Base-by-base conservation (phyloP, 2,888 invertebrate genomes). In the Orthosia cruda region DNA sequence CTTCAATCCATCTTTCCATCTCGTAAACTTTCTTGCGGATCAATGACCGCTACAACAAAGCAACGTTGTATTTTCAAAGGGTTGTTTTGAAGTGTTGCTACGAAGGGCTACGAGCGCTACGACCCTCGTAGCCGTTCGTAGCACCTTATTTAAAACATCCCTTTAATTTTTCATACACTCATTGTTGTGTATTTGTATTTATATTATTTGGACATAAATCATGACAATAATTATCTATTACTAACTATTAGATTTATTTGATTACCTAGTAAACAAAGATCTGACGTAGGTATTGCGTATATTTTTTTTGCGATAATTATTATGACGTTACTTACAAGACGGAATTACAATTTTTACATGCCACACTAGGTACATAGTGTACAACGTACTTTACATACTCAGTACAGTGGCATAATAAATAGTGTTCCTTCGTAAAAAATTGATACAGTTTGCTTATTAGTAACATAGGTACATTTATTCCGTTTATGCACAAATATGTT, bases 281-380 rank as follows among this genome's bases (percentile, higher is more conserved):
- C 26, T 50, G 49, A 45, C 47, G 15, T 40, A 40, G 40, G 40
- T 40, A 40, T 13, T 40, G 47, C 54, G 20, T 74, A 15, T 74
- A 57, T 63, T 57, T 55, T 23, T 0, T 57, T 49, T 75, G 40
- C 16, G n/a, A 52, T 49, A 49, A 26, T 77, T n/a, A 12, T 15
- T 40, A 66, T 69, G 55, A 81, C 61, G 69, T 50, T 54, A 62
- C 12, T 61, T 40, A n/a, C 5, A 54, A 66, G 11, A 68, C n/a
- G 58, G 49, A 54, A 81, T 64, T 55, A 75, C 50, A 40, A 40
- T 57, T 47, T 75, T 69, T 45, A 59, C n/a, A 50, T 50, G 61
- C 26, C 20, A 40, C 12, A 49, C 47, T 49, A 52, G 13, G 26
- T 57, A 74, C 55, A 15, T 23, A 62, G 26, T 52, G 3, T 23